phyloP scores from a whole-genome alignment of 2,113 vertebrate genomes.

The Sisor rabdophorus region DNA sequence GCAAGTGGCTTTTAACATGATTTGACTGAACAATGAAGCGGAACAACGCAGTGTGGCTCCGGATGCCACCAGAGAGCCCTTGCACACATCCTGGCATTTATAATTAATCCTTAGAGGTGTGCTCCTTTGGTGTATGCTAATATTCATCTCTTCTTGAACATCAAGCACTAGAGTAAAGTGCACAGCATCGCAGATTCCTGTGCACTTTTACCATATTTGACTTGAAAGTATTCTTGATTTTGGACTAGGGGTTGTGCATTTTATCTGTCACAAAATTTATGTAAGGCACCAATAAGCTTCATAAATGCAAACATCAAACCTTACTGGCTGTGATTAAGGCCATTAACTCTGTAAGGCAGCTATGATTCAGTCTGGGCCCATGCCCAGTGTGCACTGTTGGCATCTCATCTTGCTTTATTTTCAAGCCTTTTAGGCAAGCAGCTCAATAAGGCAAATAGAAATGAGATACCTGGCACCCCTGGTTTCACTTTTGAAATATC shows the following conservation, averaged over 20 bases:
- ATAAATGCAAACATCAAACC: constrained; percentile 36
- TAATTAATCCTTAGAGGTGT: constrained; percentile 48
- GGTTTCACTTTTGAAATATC: constrained; percentile 6
- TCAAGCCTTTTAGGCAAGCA: constrained; percentile 21
- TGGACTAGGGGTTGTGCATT: constrained; percentile 4
- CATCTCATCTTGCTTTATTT: constrained; percentile 34
- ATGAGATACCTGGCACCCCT: constrained; percentile 15
- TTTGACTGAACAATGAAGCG: constrained; percentile 64
- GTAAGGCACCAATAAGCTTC: not conserved
- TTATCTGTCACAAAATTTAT: constrained; percentile 15
- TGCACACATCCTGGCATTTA: constrained; percentile 29
- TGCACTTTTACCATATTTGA: constrained; percentile 38
- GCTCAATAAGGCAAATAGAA: constrained; percentile 12
- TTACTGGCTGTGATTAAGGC: constrained; percentile 36
- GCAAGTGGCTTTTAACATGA: constrained; percentile 42
- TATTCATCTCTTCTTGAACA: constrained; percentile 19
- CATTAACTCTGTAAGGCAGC: constrained; percentile 43
- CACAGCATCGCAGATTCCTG: constrained; percentile 19
- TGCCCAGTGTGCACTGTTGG: constrained; percentile 14
- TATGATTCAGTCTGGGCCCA: constrained; percentile 32
- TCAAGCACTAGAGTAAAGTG: not conserved
- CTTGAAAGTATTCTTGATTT: constrained; percentile 24
- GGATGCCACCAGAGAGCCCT: constrained; percentile 38
- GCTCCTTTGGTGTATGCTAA: constrained; percentile 23
- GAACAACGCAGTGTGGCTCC: constrained; percentile 55